Evolutionary conservation across 2,888 invertebrate genomes (phyloP).

Genomic region (Amiota minor): DNA sequence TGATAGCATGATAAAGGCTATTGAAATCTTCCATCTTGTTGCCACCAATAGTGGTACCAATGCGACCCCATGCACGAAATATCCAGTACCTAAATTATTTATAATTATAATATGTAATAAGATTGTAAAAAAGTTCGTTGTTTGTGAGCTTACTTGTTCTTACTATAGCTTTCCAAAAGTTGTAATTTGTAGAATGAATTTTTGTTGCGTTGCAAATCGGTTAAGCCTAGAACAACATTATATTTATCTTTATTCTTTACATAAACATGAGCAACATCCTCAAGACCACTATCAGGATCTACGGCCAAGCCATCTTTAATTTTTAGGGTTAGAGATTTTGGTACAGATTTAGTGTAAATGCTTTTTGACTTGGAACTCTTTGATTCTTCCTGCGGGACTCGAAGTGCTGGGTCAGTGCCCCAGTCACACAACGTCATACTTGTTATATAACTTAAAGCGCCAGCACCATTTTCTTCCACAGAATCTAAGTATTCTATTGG

Average conservation of each 20-base stretch:
- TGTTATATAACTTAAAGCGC: constrained; percentile 79
- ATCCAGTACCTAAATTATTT: constrained; percentile 79
- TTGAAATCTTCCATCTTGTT: constrained; percentile 77
- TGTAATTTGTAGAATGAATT: constrained; percentile 98
- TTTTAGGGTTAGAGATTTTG: constrained; percentile 79
- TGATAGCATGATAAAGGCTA: constrained; percentile 77
- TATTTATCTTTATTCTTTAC: constrained; percentile 77
- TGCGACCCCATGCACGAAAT: constrained; percentile 96
- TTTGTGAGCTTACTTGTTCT: constrained; percentile 74
- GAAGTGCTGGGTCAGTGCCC: constrained; percentile 80
- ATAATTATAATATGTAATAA: constrained; percentile 14
- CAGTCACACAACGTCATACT: constrained; percentile 85
- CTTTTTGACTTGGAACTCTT: constrained; percentile 79
- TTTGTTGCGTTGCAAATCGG: constrained; percentile 88
- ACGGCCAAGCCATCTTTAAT: constrained; percentile 91
- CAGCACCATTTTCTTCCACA: constrained; percentile 77
- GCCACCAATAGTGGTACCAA: constrained; percentile 93
- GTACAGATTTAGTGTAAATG: constrained; percentile 76
- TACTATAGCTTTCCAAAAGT: constrained; percentile 83
- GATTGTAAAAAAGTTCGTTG: constrained; percentile 20
- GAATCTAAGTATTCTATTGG: constrained; percentile 83
- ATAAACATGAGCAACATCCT: constrained; percentile 86
- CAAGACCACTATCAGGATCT: constrained; percentile 90
- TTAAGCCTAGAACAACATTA: constrained; percentile 86
- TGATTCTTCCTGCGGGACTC: constrained; percentile 74